Base-by-base conservation (phyloP, 1,140 invertebrate genomes). In the Sycophila sp. region DNA sequence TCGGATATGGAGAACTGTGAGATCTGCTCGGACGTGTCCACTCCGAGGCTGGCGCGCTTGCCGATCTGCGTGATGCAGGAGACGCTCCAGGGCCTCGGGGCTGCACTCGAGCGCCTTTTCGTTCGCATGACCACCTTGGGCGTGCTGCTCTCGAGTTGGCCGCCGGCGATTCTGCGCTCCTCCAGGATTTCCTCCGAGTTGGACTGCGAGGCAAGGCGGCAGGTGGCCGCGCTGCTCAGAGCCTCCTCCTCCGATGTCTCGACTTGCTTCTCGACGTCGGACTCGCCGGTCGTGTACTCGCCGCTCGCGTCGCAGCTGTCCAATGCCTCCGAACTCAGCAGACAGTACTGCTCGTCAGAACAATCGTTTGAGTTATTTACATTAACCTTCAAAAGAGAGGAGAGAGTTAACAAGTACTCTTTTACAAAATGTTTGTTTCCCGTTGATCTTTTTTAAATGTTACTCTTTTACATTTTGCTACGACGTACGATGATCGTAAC, bases 261-360 rank as follows among this genome's bases (percentile, higher is more conserved):
- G 0, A 92, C 93, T 24, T 87, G 86, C 38, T 85, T 87, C 72
- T 92, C 91, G 36, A 90, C 89, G 75, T 92, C 91, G 49, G 92
- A 92, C 77, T 94, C 93, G 30, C 88, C 89, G 17, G 92, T 94
- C 30, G 94, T 96, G 69, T 94, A 94, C 86, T 96, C 95, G 22
- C 94, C 93, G 72, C 94, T 96, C 0, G 95, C 95, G 80, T 97
- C 95, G 82, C 95, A 96, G 80, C 89, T 90, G 76, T 90, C 89
- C 62, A 88, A 73, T 45, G 84, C 78, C 76, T 86, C 72, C 59
- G 76, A 76, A 47, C 56, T 67, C 47, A 72, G 13, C 13, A 36
- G 15, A 19, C 64, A 73, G 19, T 60, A 65, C 63, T 71, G 32
- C 26, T n/a, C n/a, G n/a, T n/a, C n/a, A n/a, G n/a, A n/a, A n/a